Conservation (phyloP, 2,888 invertebrate species). For the Papilio elwesi region DNA sequence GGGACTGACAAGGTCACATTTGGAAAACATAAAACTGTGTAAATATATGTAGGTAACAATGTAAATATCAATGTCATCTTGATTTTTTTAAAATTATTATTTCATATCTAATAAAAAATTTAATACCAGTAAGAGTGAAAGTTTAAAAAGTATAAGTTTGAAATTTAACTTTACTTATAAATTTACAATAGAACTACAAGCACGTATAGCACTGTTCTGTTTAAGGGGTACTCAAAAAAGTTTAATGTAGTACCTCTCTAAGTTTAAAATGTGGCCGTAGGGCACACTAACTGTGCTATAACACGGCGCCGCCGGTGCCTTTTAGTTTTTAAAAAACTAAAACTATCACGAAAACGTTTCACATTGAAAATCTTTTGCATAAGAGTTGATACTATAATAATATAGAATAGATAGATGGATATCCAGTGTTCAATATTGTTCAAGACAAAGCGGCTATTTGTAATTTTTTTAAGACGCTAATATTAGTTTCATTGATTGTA, state of each 20-base stretch:
- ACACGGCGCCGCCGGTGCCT: slow-evolving; percentile 24
- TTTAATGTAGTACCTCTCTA: slow-evolving; percentile 39
- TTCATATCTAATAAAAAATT: too few relatives aligned
- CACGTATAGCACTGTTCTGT: slow-evolving; percentile 31
- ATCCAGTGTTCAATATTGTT: not conserved
- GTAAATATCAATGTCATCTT: too few relatives aligned
- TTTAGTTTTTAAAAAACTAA: slow-evolving; percentile 27
- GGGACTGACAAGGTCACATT: too few relatives aligned
- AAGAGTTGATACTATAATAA: not conserved
- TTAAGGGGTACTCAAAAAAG: slow-evolving; percentile 37
- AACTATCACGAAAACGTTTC: slow-evolving; percentile 34
- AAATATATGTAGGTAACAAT: too few relatives aligned
- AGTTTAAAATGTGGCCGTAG: slow-evolving; percentile 40
- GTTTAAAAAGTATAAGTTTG: not conserved
- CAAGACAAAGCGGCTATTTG: too few relatives aligned
- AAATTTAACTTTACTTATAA: slow-evolving; percentile 6
- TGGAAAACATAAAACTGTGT: too few relatives aligned
- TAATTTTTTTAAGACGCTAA: too few relatives aligned
- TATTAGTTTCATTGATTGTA: too few relatives aligned
- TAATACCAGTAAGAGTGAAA: not conserved
- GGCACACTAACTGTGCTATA: slow-evolving; percentile 35
- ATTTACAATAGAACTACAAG: slow-evolving; percentile 27
- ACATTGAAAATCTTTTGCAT: slow-evolving; percentile 32
- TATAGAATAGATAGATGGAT: not conserved
- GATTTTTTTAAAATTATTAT: too few relatives aligned